These are phyloP conservation scores for Cherax quadricarinatus DNA, from an alignment of 1,140 invertebrate genomes.

Conservation along the genomic window DNA sequence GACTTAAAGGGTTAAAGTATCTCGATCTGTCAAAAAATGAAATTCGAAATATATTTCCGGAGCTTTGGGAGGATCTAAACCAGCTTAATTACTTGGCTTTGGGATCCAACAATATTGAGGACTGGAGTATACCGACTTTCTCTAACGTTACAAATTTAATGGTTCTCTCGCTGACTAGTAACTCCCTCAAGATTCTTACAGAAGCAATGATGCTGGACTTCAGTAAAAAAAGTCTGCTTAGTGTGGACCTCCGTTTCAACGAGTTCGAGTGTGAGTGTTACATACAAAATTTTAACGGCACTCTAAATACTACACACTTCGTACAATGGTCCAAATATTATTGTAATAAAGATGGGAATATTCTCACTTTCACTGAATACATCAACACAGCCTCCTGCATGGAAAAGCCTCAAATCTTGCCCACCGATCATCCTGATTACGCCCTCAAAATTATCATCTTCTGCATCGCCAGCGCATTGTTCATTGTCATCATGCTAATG, in stretches of 20 bases:
- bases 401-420: background rate
- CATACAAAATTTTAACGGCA: slow-evolving; percentile 17
- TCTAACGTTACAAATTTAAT: background rate
- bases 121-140: slow-evolving; percentile 46
- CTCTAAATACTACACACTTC: slow-evolving; percentile 50
- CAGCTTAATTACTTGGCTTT: slow-evolving; percentile 18
- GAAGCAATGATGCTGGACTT: slow-evolving; percentile 58
- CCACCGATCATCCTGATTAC: background rate
- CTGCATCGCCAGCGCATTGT: background rate
- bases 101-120: slow-evolving; percentile 30
- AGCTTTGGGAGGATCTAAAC: slow-evolving; percentile 29
- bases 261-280: slow-evolving; percentile 35
- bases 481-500: background rate
- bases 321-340: slow-evolving; percentile 19
- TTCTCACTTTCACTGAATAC: slow-evolving; percentile 17
- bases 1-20: background rate
- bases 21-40: slow-evolving; percentile 45
- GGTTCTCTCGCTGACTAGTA: slow-evolving; percentile 25
- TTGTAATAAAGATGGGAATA: background rate
- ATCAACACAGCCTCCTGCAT: background rate
- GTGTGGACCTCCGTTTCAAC: slow-evolving; percentile 44
- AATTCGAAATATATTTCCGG: slow-evolving; percentile 9
- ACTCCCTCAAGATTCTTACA: slow-evolving; percentile 34
- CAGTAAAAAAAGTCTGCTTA: slow-evolving; percentile 15
- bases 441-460: background rate